A percentile compares a stretch with the other conserved stretches of the same genome.
Conservation (phyloP, 1,140 invertebrate genomes). For the Glossosoma conforme region DNA sequence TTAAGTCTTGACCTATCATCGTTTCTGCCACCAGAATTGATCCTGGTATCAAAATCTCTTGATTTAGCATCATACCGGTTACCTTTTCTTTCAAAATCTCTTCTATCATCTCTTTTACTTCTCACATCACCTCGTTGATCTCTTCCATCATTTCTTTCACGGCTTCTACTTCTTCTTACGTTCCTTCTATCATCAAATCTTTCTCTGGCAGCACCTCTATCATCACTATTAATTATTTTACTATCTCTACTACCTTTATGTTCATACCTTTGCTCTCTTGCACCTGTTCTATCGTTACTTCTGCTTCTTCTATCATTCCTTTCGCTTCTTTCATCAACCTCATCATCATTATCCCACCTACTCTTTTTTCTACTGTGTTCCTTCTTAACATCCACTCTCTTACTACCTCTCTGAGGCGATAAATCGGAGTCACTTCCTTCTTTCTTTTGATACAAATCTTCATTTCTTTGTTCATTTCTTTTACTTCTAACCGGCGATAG, state of each 20-base stretch:
- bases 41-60: too few relatives aligned
- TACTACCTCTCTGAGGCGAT: slow-evolving; percentile 34
- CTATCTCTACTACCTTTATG: slow-evolving; percentile 11
- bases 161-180: slow-evolving; percentile 20
- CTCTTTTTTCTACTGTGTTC: slow-evolving; percentile 25
- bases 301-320: background rate
- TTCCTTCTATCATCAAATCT: background rate
- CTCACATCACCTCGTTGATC: too few relatives aligned
- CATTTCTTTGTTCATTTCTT: slow-evolving; percentile 6
- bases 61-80: too few relatives aligned
- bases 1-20: too few relatives aligned
- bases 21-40: too few relatives aligned
- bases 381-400: slow-evolving; percentile 15
- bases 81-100: too few relatives aligned
- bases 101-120: too few relatives aligned
- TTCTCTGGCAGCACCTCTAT: background rate
- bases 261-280: too few relatives aligned
- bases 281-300: too few relatives aligned
- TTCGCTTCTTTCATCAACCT: slow-evolving; percentile 30
- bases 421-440: slow-evolving; percentile 33
- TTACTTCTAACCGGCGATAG: slow-evolving; percentile 20
- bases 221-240: slow-evolving; percentile 18
- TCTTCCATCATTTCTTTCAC: too few relatives aligned
- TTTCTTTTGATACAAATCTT: background rate
- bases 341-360: slow-evolving; percentile 36